Conservation (phyloP, 2,888 invertebrate genomes). For the Dicranocentrus wangi region DNA sequence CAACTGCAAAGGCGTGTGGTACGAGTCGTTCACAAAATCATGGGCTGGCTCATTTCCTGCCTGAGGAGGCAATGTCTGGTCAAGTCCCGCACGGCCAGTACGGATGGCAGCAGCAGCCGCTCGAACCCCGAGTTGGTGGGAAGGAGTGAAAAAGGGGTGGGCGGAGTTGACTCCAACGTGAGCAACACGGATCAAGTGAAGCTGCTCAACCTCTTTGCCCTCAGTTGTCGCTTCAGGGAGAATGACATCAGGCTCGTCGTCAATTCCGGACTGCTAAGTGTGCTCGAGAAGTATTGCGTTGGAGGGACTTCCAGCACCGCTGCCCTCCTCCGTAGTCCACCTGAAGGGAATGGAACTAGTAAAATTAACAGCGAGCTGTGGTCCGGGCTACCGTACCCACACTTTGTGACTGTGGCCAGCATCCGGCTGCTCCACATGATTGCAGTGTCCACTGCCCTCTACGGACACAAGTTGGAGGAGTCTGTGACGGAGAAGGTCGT, state of each 20-base stretch:
- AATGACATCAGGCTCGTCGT: constrained; percentile 79
- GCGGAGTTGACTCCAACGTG: too few relatives aligned
- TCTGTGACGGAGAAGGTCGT: constrained; percentile 77
- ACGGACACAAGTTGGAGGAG: constrained; percentile 75
- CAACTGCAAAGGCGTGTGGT: constrained; percentile 77
- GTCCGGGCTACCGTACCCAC: constrained; percentile 67
- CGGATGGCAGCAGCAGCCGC: neutral
- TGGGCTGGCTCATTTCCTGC: constrained; percentile 70
- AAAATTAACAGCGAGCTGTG: constrained; percentile 64
- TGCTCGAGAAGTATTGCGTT: constrained; percentile 75
- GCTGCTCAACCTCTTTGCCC: constrained; percentile 76
- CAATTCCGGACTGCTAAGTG: constrained; percentile 77
- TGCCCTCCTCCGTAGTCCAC: constrained; percentile 50
- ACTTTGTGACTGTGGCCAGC: constrained; percentile 76
- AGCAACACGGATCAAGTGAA: constrained; percentile 70
- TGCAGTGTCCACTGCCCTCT: constrained; percentile 77
- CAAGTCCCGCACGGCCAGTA: neutral
- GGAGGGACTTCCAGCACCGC: neutral
- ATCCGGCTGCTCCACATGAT: constrained; percentile 78
- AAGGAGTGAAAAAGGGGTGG: too few relatives aligned
- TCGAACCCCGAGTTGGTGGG: neutral
- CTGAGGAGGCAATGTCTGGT: constrained; percentile 62
- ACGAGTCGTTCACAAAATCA: constrained; percentile 76
- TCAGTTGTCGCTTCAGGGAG: constrained; percentile 78
- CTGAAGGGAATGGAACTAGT: neutral